Evolutionary conservation across 2,113 vertebrate genomes (phyloP).

Genomic region (Tyrannus savana): DNA sequence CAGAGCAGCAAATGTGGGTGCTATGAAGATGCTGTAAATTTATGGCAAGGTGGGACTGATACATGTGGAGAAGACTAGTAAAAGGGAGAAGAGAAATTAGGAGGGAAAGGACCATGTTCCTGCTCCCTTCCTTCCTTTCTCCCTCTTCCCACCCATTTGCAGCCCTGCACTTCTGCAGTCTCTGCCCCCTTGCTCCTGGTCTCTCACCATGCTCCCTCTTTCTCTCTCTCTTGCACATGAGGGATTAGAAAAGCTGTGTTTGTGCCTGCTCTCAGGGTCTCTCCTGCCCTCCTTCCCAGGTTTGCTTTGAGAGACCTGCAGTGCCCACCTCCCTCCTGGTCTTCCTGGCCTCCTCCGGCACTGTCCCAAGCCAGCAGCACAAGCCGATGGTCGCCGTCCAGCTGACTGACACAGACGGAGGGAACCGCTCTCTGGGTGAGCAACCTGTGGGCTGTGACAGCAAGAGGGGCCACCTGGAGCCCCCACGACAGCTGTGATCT

Average conservation of each 20-base stretch:
- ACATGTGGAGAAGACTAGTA: neutral
- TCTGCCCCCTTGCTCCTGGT: neutral
- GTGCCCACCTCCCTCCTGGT: conserved; percentile 85
- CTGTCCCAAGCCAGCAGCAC: conserved; percentile 67
- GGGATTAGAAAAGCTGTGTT: neutral
- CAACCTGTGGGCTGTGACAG: neutral
- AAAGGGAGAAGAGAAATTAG: neutral
- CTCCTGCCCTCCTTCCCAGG: conserved; percentile 69
- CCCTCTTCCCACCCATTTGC: neutral
- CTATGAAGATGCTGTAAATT: neutral
- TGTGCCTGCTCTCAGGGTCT: neutral
- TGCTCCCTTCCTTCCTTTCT: neutral
- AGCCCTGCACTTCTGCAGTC: neutral
- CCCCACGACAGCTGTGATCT: fast-evolving
- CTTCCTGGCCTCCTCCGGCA: conserved; percentile 87
- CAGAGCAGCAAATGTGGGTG: neutral
- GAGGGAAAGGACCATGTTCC: neutral
- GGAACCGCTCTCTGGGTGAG: conserved; percentile 87
- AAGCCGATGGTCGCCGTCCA: conserved; percentile 78
- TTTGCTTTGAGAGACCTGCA: conserved; percentile 84
- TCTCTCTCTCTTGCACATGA: neutral
- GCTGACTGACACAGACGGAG: conserved; percentile 77
- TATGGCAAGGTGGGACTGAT: neutral
- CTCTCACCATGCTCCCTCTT: fast-evolving
- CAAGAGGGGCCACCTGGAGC: neutral